Conservation (phyloP, 1,140 invertebrate genomes). For the Camponotus floridanus region DNA sequence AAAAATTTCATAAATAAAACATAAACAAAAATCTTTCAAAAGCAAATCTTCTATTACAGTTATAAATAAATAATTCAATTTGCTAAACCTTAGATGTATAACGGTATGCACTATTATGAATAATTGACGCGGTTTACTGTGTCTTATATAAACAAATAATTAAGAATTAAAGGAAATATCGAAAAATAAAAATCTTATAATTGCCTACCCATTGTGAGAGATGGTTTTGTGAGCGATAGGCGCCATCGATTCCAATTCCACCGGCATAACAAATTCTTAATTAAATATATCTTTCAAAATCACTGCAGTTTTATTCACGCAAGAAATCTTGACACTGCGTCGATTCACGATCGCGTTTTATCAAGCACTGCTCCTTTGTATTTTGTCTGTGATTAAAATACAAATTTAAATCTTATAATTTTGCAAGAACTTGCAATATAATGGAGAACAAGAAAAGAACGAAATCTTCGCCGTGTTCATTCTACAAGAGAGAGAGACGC, state of each 20-base stretch:
- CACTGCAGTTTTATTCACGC: not conserved
- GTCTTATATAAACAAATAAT: not conserved
- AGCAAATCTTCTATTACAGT: not conserved
- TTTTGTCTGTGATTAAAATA: not conserved
- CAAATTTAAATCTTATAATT: not conserved
- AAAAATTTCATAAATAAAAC: not conserved
- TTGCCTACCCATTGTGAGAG: constrained; percentile 74
- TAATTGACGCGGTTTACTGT: not conserved
- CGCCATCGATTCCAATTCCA: constrained; percentile 75
- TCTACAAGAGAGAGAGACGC: constrained; percentile 35
- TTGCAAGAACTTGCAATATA: not conserved
- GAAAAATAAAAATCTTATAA: not conserved
- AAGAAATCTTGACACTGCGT: not conserved
- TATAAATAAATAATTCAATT: not conserved
- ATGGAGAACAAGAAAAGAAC: not conserved
- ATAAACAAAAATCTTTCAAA: not conserved
- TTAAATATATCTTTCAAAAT: not conserved
- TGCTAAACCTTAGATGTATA: not conserved
- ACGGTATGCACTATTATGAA: not conserved
- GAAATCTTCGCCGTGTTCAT: not conserved
- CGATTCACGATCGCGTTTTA: not conserved
- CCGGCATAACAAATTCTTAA: constrained; percentile 70
- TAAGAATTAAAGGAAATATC: constrained; percentile 5
- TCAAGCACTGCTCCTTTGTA: not conserved
- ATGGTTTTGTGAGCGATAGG: constrained; percentile 69